phyloP scores from a whole-genome alignment of 2,888 invertebrate genomes.

The Drosophila kokeensis region DNA sequence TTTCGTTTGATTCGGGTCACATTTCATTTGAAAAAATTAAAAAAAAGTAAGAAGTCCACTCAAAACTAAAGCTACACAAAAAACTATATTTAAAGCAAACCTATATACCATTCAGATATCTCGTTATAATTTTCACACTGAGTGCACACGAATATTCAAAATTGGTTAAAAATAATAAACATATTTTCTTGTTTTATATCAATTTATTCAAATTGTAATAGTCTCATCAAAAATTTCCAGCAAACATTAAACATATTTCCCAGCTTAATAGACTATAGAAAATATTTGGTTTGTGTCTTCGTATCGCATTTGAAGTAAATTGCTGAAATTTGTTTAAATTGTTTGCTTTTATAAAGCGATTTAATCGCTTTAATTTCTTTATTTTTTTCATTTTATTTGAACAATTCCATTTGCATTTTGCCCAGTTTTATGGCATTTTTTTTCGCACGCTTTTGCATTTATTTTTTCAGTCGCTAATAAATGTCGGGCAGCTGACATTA shows the following conservation, averaged over 20 bases:
- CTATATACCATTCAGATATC: not conserved
- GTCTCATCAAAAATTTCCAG: not conserved
- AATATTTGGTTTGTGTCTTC: not conserved
- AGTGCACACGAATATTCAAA: not conserved
- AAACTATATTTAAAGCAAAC: not conserved
- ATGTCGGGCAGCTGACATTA: conserved; percentile 54
- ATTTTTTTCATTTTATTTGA: conserved; percentile 40
- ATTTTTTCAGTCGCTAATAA: conserved; percentile 43
- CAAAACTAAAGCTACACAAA: not conserved
- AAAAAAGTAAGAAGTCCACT: not conserved
- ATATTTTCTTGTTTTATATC: not conserved
- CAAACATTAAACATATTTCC: not conserved
- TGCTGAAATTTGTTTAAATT: conserved; percentile 35
- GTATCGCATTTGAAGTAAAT: conserved; percentile 36
- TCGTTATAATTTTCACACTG: not conserved
- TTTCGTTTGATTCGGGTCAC: conserved; percentile 54
- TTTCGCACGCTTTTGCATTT: conserved; percentile 55
- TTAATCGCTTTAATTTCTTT: conserved; percentile 69
- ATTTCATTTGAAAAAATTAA: conserved; percentile 26
- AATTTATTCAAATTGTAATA: not conserved
- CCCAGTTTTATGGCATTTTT: conserved; percentile 9
- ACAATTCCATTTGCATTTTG: conserved; percentile 40
- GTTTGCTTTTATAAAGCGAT: conserved; percentile 41
- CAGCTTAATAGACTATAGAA: not conserved
- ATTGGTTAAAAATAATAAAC: not conserved